Evolutionary conservation across 92 coral and sea anemone genomes (phyloP).

Genomic region (Virgularia gustaviana): DNA sequence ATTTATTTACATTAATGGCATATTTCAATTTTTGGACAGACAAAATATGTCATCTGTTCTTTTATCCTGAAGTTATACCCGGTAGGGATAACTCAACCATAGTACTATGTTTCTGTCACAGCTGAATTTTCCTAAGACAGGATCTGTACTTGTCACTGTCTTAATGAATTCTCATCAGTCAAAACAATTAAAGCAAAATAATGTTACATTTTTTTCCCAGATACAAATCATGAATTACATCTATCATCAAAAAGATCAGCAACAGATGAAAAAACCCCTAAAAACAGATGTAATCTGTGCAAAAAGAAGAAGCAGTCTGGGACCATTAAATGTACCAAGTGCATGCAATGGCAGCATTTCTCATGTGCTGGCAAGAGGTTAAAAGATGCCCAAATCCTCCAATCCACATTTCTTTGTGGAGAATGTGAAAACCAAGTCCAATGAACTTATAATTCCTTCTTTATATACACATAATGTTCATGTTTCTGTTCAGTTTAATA

Average conservation of each 20-base stretch:
- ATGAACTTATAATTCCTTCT: neutral
- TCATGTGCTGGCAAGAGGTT: neutral
- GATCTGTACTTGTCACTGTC: too few species aligned
- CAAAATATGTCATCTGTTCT: too few species aligned
- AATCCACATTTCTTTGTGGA: neutral
- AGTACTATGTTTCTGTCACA: too few species aligned
- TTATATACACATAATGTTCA: too few species aligned
- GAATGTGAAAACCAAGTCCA: neutral
- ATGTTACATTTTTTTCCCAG: neutral
- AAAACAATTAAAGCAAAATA: too few species aligned
- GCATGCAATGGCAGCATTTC: slow-evolving; percentile 1
- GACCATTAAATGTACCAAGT: neutral
- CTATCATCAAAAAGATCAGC: neutral
- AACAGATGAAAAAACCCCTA: neutral
- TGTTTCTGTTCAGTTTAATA: too few species aligned
- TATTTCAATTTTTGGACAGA: too few species aligned
- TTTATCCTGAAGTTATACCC: too few species aligned
- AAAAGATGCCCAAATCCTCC: neutral
- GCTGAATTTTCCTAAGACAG: too few species aligned
- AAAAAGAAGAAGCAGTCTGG: neutral
- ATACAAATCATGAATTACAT: neutral
- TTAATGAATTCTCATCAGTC: too few species aligned
- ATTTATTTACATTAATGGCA: too few species aligned
- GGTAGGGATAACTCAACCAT: too few species aligned
- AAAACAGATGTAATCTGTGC: neutral